A percentile compares a stretch with the other conserved stretches of the same genome.
These are phyloP conservation scores for Zosterops lateralis DNA, from an alignment of 2,113 vertebrate genomes.

Conservation along the genomic window DNA sequence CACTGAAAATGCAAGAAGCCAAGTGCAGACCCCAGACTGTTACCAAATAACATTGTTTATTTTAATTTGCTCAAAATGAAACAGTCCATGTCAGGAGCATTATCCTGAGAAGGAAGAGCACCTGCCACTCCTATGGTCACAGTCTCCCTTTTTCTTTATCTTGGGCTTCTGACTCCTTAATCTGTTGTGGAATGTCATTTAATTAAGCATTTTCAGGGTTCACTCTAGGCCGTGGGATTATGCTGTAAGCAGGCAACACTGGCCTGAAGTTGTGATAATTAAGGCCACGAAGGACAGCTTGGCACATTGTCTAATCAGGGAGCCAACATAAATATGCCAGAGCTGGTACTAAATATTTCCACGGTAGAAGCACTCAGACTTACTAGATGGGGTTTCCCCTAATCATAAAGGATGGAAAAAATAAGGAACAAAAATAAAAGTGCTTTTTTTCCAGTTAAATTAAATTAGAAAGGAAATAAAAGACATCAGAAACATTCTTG, in stretches of 20 bases:
- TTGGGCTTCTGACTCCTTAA: constrained; percentile 59
- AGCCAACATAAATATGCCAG: constrained; percentile 60
- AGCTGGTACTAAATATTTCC: constrained; percentile 37
- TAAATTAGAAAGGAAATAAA: background rate
- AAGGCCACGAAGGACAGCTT: constrained; percentile 62
- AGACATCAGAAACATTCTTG: background rate
- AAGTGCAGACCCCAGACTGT: background rate
- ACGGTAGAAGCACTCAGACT: background rate
- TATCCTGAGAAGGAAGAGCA: constrained; percentile 18
- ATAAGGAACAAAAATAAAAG: background rate
- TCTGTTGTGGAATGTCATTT: constrained; percentile 67
- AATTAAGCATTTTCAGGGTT: constrained; percentile 68
- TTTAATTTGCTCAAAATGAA: background rate
- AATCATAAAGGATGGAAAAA: background rate
- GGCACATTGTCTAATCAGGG: constrained; percentile 50
- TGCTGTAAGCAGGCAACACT: constrained; percentile 34
- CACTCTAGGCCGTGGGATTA: constrained; percentile 66
- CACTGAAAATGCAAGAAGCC: background rate
- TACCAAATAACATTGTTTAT: background rate
- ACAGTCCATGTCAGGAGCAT: background rate
- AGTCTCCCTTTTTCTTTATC: constrained; percentile 43
- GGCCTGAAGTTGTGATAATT: constrained; percentile 60
- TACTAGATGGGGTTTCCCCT: background rate
- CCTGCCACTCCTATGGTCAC: constrained; percentile 18
- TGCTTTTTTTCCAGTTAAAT: background rate